A percentile compares a stretch with the other conserved stretches of the same genome.
Evolutionary conservation across 2,888 invertebrate species (phyloP).

Genomic region (Pachydiplax longipennis): DNA sequence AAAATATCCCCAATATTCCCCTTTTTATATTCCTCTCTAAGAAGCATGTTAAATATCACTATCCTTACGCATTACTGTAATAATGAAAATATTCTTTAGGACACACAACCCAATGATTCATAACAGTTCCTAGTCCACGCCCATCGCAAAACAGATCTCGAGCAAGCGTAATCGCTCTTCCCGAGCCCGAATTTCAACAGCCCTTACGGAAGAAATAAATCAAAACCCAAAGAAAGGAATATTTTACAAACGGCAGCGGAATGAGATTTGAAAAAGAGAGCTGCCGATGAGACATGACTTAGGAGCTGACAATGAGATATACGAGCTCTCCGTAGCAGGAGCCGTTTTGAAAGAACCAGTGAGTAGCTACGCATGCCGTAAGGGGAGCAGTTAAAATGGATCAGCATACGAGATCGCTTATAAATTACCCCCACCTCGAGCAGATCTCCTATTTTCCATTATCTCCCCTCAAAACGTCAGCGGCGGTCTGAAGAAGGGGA

Average conservation of each 20-base stretch:
- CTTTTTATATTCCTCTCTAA: too few species aligned
- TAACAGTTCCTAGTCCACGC: too few species aligned
- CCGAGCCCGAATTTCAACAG: too few species aligned
- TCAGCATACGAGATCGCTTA: slow-evolving; percentile 22
- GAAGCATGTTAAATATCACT: too few species aligned
- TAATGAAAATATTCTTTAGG: too few species aligned
- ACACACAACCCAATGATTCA: too few species aligned
- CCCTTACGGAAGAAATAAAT: not conserved
- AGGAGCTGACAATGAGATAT: not conserved
- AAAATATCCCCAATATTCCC: too few species aligned
- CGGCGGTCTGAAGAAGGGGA: not conserved
- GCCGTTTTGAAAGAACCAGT: not conserved
- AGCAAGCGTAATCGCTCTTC: too few species aligned
- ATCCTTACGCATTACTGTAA: too few species aligned
- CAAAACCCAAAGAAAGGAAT: not conserved
- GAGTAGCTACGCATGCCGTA: not conserved
- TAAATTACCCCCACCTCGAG: slow-evolving; percentile 7
- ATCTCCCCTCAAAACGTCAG: not conserved
- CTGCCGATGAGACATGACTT: not conserved
- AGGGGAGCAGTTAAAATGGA: slow-evolving; percentile 4
- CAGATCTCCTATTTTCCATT: slow-evolving; percentile 19
- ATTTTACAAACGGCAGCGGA: not conserved
- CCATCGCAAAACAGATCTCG: too few species aligned
- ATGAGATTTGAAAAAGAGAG: not conserved
- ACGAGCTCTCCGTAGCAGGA: not conserved